A percentile compares a stretch with the other conserved stretches of the same genome.
phyloP scores from a whole-genome alignment of 2,113 vertebrate species.

The Chloropsis cyanopogon region DNA sequence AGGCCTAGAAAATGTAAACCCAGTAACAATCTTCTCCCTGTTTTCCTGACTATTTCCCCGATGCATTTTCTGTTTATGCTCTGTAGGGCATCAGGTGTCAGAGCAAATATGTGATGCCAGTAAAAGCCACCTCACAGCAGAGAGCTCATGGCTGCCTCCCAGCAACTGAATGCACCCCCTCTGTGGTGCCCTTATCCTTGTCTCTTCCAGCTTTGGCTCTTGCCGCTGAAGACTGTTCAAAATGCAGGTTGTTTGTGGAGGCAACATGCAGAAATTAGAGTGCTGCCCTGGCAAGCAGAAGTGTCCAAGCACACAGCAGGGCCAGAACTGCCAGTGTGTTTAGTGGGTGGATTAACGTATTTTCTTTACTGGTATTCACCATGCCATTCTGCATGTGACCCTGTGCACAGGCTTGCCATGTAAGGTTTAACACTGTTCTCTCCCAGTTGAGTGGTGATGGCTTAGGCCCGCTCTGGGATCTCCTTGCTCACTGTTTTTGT shows the following conservation, averaged over 20 bases:
- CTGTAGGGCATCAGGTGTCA: constrained; percentile 37
- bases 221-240: not conserved
- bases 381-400: not conserved
- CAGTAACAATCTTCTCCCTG: constrained; percentile 39
- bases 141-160: constrained; percentile 32
- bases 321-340: constrained; percentile 33
- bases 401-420: not conserved
- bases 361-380: constrained; percentile 6
- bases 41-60: constrained; percentile 7
- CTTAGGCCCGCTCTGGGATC: not conserved
- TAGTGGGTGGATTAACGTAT: not conserved
- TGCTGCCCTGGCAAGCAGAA: constrained; percentile 23
- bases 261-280: constrained; percentile 22
- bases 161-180: constrained; percentile 17
- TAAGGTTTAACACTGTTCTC: not conserved
- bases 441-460: not conserved
- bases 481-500: not conserved
- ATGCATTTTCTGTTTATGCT: constrained; percentile 38
- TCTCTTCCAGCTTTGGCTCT: constrained; percentile 4
- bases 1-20: constrained; percentile 40
- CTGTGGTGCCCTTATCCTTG: constrained; percentile 50
- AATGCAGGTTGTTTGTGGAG: constrained; percentile 48
- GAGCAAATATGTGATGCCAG: constrained; percentile 40
- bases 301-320: constrained; percentile 2
- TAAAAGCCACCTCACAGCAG: constrained; percentile 45